Conservation (phyloP, 1,140 invertebrate species). For the Condylostylus longicornis region DNA sequence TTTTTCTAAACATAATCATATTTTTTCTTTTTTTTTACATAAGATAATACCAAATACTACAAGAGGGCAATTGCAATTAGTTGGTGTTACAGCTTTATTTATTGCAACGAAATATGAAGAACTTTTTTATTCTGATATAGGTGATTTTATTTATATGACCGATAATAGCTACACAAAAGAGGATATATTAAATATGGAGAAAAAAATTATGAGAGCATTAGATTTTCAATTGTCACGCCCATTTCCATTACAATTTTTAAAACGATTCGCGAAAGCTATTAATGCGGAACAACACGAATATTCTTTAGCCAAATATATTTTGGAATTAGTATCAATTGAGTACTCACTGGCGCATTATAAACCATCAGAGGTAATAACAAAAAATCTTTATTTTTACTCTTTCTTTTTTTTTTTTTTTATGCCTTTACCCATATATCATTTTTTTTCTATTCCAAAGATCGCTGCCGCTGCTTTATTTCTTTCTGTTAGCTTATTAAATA, state of each 20-base stretch:
- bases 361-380: constrained; percentile 48
- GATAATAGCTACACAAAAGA: constrained; percentile 71
- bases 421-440: neutral
- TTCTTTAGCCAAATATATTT: constrained; percentile 81
- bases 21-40: neutral
- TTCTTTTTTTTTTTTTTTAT: neutral
- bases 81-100: constrained; percentile 81
- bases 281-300: constrained; percentile 56
- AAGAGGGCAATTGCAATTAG: constrained; percentile 64
- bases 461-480: constrained; percentile 39
- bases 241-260: constrained; percentile 73
- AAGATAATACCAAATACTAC: constrained; percentile 25
- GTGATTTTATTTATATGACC: constrained; percentile 84
- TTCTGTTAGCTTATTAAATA: constrained; percentile 36
- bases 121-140: constrained; percentile 74
- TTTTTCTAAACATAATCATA: neutral
- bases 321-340: constrained; percentile 72
- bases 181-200: constrained; percentile 76
- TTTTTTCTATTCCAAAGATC: constrained; percentile 13
- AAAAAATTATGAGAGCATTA: constrained; percentile 54
- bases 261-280: constrained; percentile 49
- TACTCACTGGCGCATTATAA: constrained; percentile 65
- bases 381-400: neutral
- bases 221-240: constrained; percentile 74
- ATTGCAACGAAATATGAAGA: constrained; percentile 94